Percentiles rank a stretch among this genome's conserved stretches.
Evolutionary conservation across 2,113 vertebrate species (phyloP).

Genomic region (Semnornis frantzii): DNA sequence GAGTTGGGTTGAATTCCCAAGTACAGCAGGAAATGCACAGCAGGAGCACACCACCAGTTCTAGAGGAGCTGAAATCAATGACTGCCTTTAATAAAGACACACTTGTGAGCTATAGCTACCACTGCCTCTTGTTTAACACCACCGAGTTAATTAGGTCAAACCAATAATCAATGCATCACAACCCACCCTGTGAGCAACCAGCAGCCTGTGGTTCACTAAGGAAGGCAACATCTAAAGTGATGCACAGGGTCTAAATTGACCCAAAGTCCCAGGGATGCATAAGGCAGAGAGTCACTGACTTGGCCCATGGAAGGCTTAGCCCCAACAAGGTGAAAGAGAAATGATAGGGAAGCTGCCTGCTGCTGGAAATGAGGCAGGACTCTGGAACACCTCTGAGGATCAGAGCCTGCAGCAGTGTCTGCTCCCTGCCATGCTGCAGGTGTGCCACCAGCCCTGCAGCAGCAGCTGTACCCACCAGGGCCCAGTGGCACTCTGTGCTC

Average conservation of each 20-base stretch:
- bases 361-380: not conserved
- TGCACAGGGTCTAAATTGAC: too few relatives aligned
- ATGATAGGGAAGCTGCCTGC: not conserved
- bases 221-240: not conserved
- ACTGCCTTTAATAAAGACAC: not conserved
- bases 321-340: not conserved
- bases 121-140: not conserved
- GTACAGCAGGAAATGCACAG: not conserved
- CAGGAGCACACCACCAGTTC: not conserved
- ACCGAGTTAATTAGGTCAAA: conserved; percentile 48
- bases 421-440: not conserved
- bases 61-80: not conserved
- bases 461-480: too few relatives aligned
- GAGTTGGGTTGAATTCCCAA: not conserved
- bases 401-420: not conserved
- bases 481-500: too few relatives aligned
- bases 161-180: conserved; percentile 33
- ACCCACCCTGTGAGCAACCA: not conserved
- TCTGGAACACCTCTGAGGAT: not conserved
- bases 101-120: not conserved
- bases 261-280: not conserved
- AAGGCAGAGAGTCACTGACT: not conserved
- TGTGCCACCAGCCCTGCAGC: too few relatives aligned
- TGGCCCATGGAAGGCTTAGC: not conserved
- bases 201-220: not conserved